Conservation (phyloP, 2,113 vertebrate genomes). For the Apistogramma diplotaenia region DNA sequence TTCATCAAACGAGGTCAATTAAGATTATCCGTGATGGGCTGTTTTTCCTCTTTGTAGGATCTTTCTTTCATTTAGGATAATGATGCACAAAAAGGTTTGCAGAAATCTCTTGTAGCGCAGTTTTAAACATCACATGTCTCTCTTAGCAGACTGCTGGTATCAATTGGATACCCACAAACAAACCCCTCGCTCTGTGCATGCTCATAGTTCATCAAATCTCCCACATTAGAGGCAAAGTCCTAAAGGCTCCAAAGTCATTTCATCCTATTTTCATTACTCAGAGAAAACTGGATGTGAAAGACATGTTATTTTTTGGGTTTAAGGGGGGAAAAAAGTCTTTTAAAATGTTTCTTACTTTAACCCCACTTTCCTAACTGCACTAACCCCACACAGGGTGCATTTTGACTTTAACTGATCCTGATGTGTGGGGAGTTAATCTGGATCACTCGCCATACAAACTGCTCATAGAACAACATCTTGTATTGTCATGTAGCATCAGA, state of each 20-base stretch:
- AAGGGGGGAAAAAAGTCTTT: not conserved
- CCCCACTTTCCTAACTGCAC: conserved; percentile 26
- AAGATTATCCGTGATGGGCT: not conserved
- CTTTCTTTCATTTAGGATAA: not conserved
- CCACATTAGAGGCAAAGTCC: conserved; percentile 39
- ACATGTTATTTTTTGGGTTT: conserved; percentile 54
- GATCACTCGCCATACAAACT: conserved; percentile 51
- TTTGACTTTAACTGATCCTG: conserved; percentile 68
- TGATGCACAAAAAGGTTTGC: not conserved
- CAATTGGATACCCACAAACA: conserved; percentile 16
- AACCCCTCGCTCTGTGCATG: not conserved
- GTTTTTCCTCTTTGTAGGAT: not conserved
- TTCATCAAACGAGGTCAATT: not conserved
- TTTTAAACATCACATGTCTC: conserved; percentile 7
- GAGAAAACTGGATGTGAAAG: conserved; percentile 60
- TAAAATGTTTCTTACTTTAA: not conserved
- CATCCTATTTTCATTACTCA: conserved; percentile 43
- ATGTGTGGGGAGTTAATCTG: conserved; percentile 69
- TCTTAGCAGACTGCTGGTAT: conserved; percentile 43
- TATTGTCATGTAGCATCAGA: conserved; percentile 75
- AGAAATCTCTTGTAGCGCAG: not conserved
- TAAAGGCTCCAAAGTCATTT: conserved; percentile 30
- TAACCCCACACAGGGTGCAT: conserved; percentile 23
- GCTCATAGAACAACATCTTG: conserved; percentile 72
- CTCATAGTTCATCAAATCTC: conserved; percentile 17